Base-by-base conservation (phyloP, 2,888 invertebrate genomes). In the Oithona nana region DNA sequence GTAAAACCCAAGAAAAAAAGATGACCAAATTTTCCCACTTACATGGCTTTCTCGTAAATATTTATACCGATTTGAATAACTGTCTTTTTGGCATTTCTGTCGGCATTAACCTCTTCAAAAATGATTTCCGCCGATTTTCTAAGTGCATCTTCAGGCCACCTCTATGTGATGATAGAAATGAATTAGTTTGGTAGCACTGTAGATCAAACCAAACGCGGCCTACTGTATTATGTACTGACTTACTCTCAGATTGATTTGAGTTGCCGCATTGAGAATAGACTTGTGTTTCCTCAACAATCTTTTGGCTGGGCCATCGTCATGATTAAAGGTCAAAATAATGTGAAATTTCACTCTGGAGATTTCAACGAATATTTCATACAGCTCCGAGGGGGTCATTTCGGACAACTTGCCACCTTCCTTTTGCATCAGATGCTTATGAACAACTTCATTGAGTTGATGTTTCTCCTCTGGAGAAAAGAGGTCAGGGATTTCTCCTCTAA, bases 121-220 rank as follows among this genome's bases (percentile, higher is more conserved):
- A 56, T 26, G 16, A 56, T 24, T 13, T 62, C 62, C 1, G 29
- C 55, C 11, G 48, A 39, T 28, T 57, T 62, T 22, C 29, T 26
- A 16, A 62, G 6, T 30, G 62, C 54, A 56, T 62, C 62, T 13
- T 62, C 56, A 3, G 62, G 62, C 62, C 62, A 62, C 20, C 29
- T 28, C 61, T 61, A n/a, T 1, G 3, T 8, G n/a, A n/a, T n/a
- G n/a, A n/a, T n/a, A n/a, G n/a, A n/a, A n/a, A n/a, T n/a, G n/a
- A n/a, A n/a, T n/a, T n/a, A n/a, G n/a, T n/a, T n/a, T n/a, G n/a
- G n/a, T n/a, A n/a, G n/a, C n/a, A n/a, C n/a, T n/a, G n/a, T n/a
- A n/a, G n/a, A n/a, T n/a, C n/a, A 29, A 11, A 57, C 20, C 16
- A 24, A 3, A 24, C 2, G 54, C 3, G 13, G 26, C 16, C 26